Percentiles rank a stretch among this genome's conserved stretches.
Conservation (phyloP, 2,797 vertebrate species). For the Pyrrhura leucotis region DNA sequence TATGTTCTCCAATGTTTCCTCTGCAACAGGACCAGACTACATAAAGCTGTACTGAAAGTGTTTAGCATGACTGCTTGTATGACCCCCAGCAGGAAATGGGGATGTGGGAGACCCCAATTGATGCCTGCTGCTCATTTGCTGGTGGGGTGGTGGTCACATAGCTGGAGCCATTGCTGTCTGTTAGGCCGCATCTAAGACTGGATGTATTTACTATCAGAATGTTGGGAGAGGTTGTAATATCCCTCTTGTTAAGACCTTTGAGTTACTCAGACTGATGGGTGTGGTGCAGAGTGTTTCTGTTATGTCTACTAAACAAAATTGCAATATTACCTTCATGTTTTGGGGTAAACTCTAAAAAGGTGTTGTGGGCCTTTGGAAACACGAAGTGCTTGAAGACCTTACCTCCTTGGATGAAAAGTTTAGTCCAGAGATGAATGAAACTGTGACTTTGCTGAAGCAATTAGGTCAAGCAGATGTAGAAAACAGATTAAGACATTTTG, state of each 20-base stretch:
- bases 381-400: background rate
- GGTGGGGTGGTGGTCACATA: background rate
- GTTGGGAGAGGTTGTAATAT: background rate
- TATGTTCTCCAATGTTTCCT: background rate
- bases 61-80: background rate
- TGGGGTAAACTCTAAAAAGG: background rate
- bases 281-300: background rate
- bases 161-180: background rate
- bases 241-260: background rate
- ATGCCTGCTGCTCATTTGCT: background rate
- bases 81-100: background rate
- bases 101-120: background rate
- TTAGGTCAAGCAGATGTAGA: constrained; percentile 38
- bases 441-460: constrained; percentile 7
- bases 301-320: background rate
- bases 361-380: background rate
- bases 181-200: background rate
- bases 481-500: constrained; percentile 55
- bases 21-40: background rate
- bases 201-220: background rate
- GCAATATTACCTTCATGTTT: background rate
- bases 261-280: background rate
- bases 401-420: background rate
- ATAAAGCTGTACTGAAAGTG: background rate
- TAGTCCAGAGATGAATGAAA: background rate